A percentile compares a stretch with the other conserved stretches of the same genome.
These are phyloP conservation scores for Dromiciops gliroides DNA, from an alignment of 2,113 vertebrate genomes.

Conservation along the genomic window DNA sequence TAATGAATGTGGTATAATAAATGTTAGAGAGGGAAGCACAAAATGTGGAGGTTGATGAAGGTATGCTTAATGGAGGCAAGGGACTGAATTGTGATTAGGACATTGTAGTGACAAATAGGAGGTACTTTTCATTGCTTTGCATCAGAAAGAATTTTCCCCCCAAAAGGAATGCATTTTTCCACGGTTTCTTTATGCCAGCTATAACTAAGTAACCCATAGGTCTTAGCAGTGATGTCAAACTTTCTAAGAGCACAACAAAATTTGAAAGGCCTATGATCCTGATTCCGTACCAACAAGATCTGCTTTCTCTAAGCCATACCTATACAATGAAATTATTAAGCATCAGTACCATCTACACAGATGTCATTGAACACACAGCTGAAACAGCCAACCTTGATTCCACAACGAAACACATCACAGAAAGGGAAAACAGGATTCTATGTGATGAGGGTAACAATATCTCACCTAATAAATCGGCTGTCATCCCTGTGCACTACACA, in stretches of 20 bases:
- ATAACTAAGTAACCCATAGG: background rate
- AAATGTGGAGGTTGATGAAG: background rate
- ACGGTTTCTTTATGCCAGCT: background rate
- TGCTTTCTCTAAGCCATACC: background rate
- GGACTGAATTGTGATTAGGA: background rate
- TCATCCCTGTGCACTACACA: conserved; percentile 70
- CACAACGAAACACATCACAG: conserved; percentile 77
- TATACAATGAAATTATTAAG: conserved; percentile 58
- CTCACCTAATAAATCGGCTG: conserved; percentile 82
- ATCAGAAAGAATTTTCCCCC: background rate
- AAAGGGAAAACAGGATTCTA: conserved; percentile 71
- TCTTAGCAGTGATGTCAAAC: background rate
- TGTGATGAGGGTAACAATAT: conserved; percentile 81
- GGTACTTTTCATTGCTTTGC: background rate
- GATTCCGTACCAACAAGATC: background rate
- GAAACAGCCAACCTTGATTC: conserved; percentile 63
- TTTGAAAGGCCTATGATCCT: background rate
- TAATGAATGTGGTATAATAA: background rate
- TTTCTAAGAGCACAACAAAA: conserved; percentile 36
- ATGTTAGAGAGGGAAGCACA: background rate
- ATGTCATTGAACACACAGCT: conserved; percentile 55
- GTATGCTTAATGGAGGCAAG: background rate
- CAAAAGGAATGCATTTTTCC: background rate
- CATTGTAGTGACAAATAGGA: background rate
- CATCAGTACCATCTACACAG: conserved; percentile 52